Evolutionary conservation across 2,113 vertebrate species (phyloP).

Genomic region (Ancistrus triradiatus): DNA sequence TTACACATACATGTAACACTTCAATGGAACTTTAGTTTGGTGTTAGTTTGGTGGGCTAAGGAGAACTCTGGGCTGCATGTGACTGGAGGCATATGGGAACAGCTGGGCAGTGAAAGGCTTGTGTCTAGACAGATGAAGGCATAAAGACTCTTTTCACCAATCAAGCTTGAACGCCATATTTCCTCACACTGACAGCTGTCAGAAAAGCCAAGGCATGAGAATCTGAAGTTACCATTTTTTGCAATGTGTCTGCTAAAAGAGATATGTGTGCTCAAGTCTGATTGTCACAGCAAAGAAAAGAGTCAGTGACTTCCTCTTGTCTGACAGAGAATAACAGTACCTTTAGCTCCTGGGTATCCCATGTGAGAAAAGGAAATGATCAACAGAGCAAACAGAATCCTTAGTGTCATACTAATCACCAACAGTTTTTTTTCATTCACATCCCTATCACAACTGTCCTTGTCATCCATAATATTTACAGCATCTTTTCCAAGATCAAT

Average conservation of each 20-base stretch:
- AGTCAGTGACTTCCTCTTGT: slow-evolving; percentile 39
- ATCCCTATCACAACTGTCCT: slow-evolving; percentile 40
- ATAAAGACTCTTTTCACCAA: slow-evolving; percentile 47
- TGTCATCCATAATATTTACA: slow-evolving; percentile 15
- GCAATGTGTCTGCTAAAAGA: background rate
- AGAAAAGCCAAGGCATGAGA: slow-evolving; percentile 26
- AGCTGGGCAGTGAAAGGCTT: slow-evolving; percentile 45
- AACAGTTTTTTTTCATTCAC: slow-evolving; percentile 41
- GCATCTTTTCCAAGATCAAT: slow-evolving; percentile 9
- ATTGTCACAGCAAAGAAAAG: slow-evolving; percentile 39
- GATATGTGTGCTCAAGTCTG: slow-evolving; percentile 39
- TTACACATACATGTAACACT: slow-evolving; percentile 42
- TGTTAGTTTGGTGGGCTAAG: slow-evolving; percentile 33
- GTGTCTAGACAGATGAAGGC: slow-evolving; percentile 46
- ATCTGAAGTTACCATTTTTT: background rate
- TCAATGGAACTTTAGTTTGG: slow-evolving; percentile 30
- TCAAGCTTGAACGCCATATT: slow-evolving; percentile 44
- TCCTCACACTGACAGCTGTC: slow-evolving; percentile 21
- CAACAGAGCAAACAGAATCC: slow-evolving; percentile 54
- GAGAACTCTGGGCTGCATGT: slow-evolving; percentile 40
- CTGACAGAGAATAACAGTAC: slow-evolving; percentile 66
- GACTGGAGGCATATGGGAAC: slow-evolving; percentile 45
- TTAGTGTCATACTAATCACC: slow-evolving; percentile 36
- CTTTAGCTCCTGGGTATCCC: slow-evolving; percentile 75
- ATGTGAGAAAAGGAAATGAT: slow-evolving; percentile 66